phyloP scores from a whole-genome alignment of 2,113 vertebrate species.

The Australoheros scitulus region DNA sequence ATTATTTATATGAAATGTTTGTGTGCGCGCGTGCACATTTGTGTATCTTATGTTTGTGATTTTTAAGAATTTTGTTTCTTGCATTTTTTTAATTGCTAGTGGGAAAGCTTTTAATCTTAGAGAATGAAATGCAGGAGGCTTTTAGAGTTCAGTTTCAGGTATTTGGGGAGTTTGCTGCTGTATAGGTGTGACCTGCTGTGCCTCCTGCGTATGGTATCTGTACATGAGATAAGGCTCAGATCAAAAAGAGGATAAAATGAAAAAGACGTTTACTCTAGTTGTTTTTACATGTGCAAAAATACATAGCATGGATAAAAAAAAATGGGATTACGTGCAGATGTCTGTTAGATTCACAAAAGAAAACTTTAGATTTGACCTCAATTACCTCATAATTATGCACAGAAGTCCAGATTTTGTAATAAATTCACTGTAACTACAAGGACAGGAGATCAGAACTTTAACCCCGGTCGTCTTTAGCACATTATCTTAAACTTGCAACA shows the following conservation, averaged over 20 bases:
- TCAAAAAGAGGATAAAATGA: neutral
- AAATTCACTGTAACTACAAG: too few species aligned
- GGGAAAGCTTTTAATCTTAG: neutral
- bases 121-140: neutral
- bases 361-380: neutral
- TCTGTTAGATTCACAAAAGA: conserved; percentile 4
- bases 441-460: neutral
- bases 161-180: neutral
- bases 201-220: neutral
- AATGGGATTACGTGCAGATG: neutral
- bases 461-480: neutral
- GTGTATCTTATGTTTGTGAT: neutral
- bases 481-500: neutral
- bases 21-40: neutral
- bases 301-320: neutral
- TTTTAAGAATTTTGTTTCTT: conserved; percentile 4
- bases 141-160: neutral
- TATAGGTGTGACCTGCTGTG: neutral
- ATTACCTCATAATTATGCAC: neutral
- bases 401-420: neutral
- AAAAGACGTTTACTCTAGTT: neutral
- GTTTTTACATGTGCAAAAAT: neutral
- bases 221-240: neutral
- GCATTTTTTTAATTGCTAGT: neutral
- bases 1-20: conserved; percentile 59